Conservation (phyloP, 2,888 invertebrate species). For the Empis stercorea region DNA sequence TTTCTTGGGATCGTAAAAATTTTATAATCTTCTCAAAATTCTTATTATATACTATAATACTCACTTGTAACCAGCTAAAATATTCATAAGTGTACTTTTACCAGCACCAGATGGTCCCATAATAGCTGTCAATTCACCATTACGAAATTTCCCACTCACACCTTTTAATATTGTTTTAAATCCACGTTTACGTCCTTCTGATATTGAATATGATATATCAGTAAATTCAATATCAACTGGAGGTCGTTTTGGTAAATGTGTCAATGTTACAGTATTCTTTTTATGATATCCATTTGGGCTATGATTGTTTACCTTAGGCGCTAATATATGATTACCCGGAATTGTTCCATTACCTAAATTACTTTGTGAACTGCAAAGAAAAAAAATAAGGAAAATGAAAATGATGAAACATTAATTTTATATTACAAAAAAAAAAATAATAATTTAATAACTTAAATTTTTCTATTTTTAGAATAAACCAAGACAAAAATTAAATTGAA, state of each 20-base stretch:
- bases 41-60: no score
- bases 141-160: slow-evolving; percentile 76
- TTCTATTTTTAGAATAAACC: no score
- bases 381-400: slow-evolving; percentile 1
- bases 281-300: slow-evolving; percentile 48
- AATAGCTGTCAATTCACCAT: slow-evolving; percentile 87
- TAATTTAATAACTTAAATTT: no score
- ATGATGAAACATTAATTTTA: not conserved
- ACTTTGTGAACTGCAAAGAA: slow-evolving; percentile 49
- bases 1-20: no score
- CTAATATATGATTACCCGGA: slow-evolving; percentile 38
- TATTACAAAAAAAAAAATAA: no score
- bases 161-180: slow-evolving; percentile 79
- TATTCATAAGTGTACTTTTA: slow-evolving; percentile 78
- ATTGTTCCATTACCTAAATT: slow-evolving; percentile 57
- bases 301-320: slow-evolving; percentile 54
- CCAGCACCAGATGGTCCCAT: slow-evolving; percentile 84
- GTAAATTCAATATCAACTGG: slow-evolving; percentile 84
- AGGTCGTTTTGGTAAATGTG: slow-evolving; percentile 72
- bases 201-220: slow-evolving; percentile 78
- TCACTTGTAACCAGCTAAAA: slow-evolving; percentile 78
- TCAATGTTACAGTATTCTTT: slow-evolving; percentile 58
- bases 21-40: no score
- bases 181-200: slow-evolving; percentile 66
- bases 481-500: no score